Evolutionary conservation across 2,797 vertebrate genomes (phyloP).

Genomic region (Aphelocoma californica): DNA sequence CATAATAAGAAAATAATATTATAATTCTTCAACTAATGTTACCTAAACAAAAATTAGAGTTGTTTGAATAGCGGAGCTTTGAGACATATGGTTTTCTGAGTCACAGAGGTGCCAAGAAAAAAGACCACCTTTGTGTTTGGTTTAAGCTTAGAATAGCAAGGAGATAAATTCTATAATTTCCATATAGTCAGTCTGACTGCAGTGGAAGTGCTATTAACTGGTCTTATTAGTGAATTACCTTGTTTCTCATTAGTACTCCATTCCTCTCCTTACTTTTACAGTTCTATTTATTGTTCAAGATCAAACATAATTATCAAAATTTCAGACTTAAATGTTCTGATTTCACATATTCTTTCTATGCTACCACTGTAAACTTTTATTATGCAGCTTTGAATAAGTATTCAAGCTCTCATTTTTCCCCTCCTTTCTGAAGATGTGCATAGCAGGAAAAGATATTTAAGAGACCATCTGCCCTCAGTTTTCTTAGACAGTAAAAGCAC

Average conservation of each 20-base stretch:
- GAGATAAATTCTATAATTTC: background rate
- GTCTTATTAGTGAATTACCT: background rate
- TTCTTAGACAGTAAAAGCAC: background rate
- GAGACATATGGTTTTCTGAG: background rate
- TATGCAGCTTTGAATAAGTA: background rate
- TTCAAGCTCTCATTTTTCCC: background rate
- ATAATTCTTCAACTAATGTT: background rate
- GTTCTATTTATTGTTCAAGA: background rate
- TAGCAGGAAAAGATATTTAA: background rate
- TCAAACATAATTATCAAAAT: background rate
- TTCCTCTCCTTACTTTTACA: background rate
- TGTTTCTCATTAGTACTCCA: background rate
- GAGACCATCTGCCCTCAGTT: background rate
- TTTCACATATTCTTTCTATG: background rate
- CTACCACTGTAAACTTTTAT: background rate
- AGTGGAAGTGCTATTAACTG: background rate
- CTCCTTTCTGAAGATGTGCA: background rate
- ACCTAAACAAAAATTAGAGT: background rate
- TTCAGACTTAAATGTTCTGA: background rate
- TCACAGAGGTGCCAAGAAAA: background rate
- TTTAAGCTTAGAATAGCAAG: background rate
- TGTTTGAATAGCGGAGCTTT: background rate
- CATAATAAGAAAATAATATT: background rate
- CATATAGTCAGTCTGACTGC: background rate
- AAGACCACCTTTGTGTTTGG: background rate